A percentile compares a stretch with the other conserved stretches of the same genome.
Conservation (phyloP, 2,113 vertebrate species). For the Plotosus lineatus region DNA sequence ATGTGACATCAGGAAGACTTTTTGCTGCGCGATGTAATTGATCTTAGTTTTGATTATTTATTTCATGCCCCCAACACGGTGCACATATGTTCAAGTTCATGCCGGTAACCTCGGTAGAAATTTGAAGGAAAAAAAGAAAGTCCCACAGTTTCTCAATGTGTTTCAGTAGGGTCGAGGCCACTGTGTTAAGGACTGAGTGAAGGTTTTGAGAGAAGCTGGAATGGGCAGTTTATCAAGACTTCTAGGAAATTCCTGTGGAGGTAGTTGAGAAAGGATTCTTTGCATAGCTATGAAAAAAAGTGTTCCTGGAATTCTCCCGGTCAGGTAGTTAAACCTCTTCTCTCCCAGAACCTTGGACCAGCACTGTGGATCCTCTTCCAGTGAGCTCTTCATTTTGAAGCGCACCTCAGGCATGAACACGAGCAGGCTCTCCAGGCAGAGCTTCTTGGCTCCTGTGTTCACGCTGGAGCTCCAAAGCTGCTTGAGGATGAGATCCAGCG, state of each 20-base stretch:
- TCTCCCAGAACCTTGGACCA: constrained; percentile 79
- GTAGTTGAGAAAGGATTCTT: constrained; percentile 77
- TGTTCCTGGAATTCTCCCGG: constrained; percentile 74
- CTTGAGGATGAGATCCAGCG: constrained; percentile 78
- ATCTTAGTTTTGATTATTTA: background rate
- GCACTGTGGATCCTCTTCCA: constrained; percentile 70
- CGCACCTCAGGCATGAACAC: constrained; percentile 78
- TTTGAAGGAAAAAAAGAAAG: background rate
- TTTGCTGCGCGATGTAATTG: no score
- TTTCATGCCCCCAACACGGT: constrained; percentile 1
- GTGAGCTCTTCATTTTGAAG: constrained; percentile 75
- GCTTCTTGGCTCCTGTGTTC: constrained; percentile 69
- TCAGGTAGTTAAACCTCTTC: constrained; percentile 77
- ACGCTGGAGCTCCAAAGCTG: constrained; percentile 76
- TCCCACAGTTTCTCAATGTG: background rate
- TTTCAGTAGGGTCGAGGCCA: background rate
- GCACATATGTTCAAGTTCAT: constrained; percentile 18
- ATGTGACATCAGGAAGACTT: background rate
- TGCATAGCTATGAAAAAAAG: constrained; percentile 83
- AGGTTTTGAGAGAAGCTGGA: constrained; percentile 76
- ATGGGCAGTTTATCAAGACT: constrained; percentile 83
- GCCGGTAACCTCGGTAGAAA: background rate
- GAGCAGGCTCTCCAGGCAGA: constrained; percentile 81
- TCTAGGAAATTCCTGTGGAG: constrained; percentile 75
- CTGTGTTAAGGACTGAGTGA: constrained; percentile 54